Conservation (phyloP, 2,113 vertebrate species). For the Nesogale talazaci region DNA sequence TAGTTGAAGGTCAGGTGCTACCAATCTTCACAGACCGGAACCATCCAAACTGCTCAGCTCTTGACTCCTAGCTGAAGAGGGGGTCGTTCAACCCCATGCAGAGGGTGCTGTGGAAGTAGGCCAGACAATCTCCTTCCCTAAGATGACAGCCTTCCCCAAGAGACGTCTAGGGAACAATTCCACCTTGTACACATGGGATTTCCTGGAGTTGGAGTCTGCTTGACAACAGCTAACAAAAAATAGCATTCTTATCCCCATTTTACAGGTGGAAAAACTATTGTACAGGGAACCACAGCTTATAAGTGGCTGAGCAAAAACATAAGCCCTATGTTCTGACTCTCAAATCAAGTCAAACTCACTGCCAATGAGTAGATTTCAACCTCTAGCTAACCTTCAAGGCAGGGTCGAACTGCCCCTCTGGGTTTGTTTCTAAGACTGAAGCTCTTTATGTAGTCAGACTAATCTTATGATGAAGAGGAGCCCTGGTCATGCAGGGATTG, state of each 20-base stretch:
- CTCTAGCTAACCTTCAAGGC: no score
- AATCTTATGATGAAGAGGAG: no score
- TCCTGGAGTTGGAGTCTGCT: background rate
- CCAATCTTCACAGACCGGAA: background rate
- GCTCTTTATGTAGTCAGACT: no score
- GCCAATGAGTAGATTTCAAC: no score
- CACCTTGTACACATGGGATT: background rate
- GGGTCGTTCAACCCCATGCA: background rate
- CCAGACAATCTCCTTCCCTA: background rate
- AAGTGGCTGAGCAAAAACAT: background rate
- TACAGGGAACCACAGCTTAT: background rate
- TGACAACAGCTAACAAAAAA: background rate
- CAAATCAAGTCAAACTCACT: no score
- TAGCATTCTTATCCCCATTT: background rate
- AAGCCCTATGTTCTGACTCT: background rate
- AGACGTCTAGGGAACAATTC: background rate
- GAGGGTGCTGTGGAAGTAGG: background rate
- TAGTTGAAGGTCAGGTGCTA: background rate
- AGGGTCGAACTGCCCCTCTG: no score
- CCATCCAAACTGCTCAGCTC: background rate
- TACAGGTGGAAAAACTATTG: background rate
- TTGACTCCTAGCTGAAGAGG: background rate
- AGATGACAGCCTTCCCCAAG: background rate
- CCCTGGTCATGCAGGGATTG: no score
- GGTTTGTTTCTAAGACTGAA: no score